Evolutionary conservation across 2,113 vertebrate genomes (phyloP).

Genomic region (Microcebus ravelobensis): DNA sequence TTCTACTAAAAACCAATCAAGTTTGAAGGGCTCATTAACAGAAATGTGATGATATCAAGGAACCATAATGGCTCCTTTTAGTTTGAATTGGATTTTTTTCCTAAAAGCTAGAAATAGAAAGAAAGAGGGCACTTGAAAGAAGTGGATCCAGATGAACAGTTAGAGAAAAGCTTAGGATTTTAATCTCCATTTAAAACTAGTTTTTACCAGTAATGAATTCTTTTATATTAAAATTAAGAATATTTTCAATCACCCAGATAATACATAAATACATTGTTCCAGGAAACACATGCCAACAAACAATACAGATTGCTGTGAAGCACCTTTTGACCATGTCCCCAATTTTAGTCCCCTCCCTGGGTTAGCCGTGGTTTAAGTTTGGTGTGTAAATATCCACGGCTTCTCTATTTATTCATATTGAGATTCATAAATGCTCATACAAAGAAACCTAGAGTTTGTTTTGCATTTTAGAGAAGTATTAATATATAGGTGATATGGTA

Average conservation of each 20-base stretch:
- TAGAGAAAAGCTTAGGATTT: conserved; percentile 25
- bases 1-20: conserved; percentile 46
- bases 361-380: not conserved
- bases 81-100: conserved; percentile 21
- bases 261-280: not conserved
- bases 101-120: conserved; percentile 33
- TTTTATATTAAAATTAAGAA: not conserved
- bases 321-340: not conserved
- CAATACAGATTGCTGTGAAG: not conserved
- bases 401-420: not conserved
- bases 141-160: conserved; percentile 6
- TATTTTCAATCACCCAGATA: not conserved
- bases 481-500: not conserved
- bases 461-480: conserved; percentile 4
- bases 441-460: not conserved
- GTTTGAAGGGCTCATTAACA: conserved; percentile 55
- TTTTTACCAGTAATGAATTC: not conserved
- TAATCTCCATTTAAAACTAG: conserved; percentile 8
- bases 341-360: not conserved
- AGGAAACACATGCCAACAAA: not conserved
- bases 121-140: conserved; percentile 9
- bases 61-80: conserved; percentile 1
- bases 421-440: not conserved
- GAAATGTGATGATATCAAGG: conserved; percentile 38
- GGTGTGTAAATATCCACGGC: not conserved